A percentile compares a stretch with the other conserved stretches of the same genome.
These are phyloP conservation scores for Chirona hameri DNA, from an alignment of 2,888 invertebrate species.

Conservation along the genomic window DNA sequence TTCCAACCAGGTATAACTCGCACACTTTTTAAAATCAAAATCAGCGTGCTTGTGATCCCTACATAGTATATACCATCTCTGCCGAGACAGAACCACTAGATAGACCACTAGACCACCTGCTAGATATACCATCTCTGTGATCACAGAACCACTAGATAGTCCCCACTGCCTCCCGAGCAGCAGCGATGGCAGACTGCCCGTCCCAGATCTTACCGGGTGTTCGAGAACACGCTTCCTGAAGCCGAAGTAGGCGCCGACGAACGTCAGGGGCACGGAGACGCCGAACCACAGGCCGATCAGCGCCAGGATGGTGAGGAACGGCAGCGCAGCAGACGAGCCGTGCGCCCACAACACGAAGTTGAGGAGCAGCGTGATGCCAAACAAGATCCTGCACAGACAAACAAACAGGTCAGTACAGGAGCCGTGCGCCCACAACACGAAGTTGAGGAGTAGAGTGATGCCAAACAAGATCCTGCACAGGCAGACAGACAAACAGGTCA, in stretches of 20 bases:
- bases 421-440: conserved; percentile 91
- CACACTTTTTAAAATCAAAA: too few relatives aligned
- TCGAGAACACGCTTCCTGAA: conserved; percentile 81
- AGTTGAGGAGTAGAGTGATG: conserved; percentile 95
- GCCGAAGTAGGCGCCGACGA: conserved; percentile 97
- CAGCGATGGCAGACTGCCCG: not conserved
- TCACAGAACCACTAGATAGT: too few relatives aligned
- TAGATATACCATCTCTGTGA: too few relatives aligned
- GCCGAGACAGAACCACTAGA: too few relatives aligned
- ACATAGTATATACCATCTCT: too few relatives aligned
- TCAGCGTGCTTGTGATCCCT: too few relatives aligned
- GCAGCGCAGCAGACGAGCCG: conserved; percentile 92
- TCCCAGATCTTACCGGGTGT: conserved; percentile 5
- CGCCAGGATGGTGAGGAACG: conserved; percentile 92
- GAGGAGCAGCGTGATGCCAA: conserved; percentile 94
- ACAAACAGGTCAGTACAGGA: conserved; percentile 96
- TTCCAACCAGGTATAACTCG: too few relatives aligned
- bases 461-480: conserved; percentile 88
- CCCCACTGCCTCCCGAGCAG: too few relatives aligned
- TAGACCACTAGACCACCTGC: too few relatives aligned
- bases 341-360: conserved; percentile 95
- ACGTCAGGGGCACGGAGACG: conserved; percentile 96
- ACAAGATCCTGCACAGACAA: conserved; percentile 88
- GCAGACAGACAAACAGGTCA: too few relatives aligned
- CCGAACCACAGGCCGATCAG: conserved; percentile 94